Conservation (phyloP, 2,888 invertebrate species). For the Acanthoscelides obtectus region DNA sequence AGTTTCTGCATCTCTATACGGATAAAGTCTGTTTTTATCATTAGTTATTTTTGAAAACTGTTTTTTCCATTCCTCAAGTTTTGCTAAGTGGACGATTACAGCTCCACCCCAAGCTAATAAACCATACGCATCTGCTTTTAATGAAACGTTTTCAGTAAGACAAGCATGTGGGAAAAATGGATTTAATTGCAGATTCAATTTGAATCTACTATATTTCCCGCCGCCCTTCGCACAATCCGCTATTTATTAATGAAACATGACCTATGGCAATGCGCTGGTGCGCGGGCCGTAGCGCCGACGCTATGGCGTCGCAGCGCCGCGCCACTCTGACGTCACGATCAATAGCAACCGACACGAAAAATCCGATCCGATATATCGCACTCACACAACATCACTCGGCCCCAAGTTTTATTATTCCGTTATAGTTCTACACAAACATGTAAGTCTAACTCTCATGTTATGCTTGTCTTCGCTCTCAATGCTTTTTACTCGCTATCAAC, state of each 20-base stretch:
- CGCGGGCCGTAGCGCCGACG: conserved; percentile 5
- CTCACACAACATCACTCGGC: conserved; percentile 31
- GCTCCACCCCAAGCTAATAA: too few relatives aligned
- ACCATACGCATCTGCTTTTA: too few relatives aligned
- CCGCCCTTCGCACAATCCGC: not conserved
- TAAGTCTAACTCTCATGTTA: conserved; percentile 26
- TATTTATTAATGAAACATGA: conserved; percentile 38
- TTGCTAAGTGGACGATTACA: too few relatives aligned
- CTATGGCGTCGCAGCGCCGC: conserved; percentile 36
- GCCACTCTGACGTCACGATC: conserved; percentile 46
- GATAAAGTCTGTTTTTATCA: too few relatives aligned
- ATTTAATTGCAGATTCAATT: too few relatives aligned
- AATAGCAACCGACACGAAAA: conserved; percentile 29
- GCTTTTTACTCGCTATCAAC: not conserved
- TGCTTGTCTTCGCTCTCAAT: not conserved
- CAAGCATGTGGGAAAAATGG: too few relatives aligned
- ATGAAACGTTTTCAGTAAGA: too few relatives aligned
- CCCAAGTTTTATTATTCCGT: conserved; percentile 27
- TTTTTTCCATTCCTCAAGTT: too few relatives aligned
- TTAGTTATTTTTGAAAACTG: too few relatives aligned
- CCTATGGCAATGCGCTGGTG: conserved; percentile 35
- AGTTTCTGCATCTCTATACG: too few relatives aligned
- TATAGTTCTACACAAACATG: conserved; percentile 36
- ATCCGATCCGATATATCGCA: conserved; percentile 9
- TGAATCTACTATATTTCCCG: not conserved